Conservation (phyloP, 2,888 invertebrate species). For the Lissocephala sabroskyi region DNA sequence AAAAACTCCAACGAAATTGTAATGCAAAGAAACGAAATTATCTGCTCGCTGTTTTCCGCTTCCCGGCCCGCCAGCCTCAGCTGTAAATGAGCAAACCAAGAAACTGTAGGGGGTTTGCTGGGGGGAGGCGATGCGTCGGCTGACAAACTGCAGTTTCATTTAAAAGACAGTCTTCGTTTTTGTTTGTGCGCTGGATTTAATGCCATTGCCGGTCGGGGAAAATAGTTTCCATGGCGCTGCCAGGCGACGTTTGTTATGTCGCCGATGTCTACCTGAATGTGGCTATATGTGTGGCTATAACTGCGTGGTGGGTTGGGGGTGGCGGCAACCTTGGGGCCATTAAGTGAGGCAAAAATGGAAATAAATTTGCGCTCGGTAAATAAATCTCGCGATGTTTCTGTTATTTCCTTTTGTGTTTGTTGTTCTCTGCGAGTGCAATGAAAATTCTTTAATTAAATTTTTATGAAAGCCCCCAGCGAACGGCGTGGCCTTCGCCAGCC, state of each 20-base stretch:
- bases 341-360: conserved; percentile 50
- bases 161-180: conserved; percentile 28
- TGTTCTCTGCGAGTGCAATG: too few relatives aligned
- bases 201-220: too few relatives aligned
- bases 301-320: too few relatives aligned
- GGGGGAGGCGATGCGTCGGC: background rate
- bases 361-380: conserved; percentile 61
- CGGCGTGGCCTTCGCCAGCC: too few relatives aligned
- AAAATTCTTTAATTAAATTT: conserved; percentile 57
- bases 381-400: conserved; percentile 36
- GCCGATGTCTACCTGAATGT: background rate
- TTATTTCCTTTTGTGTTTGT: background rate
- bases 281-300: background rate
- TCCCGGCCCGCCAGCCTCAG: background rate
- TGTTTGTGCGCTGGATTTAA: background rate
- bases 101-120: conserved; percentile 13
- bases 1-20: conserved; percentile 31
- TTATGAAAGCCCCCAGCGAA: conserved; percentile 28
- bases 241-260: too few relatives aligned
- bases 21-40: conserved; percentile 31
- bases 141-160: conserved; percentile 39
- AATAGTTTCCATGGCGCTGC: too few relatives aligned
- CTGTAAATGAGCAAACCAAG: conserved; percentile 36
- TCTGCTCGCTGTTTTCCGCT: conserved; percentile 16
- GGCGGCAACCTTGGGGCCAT: conserved; percentile 55